Conservation (phyloP, 30 jellyfish, hydroid and myxozoan genomes). For the Aurelia coerulea region DNA sequence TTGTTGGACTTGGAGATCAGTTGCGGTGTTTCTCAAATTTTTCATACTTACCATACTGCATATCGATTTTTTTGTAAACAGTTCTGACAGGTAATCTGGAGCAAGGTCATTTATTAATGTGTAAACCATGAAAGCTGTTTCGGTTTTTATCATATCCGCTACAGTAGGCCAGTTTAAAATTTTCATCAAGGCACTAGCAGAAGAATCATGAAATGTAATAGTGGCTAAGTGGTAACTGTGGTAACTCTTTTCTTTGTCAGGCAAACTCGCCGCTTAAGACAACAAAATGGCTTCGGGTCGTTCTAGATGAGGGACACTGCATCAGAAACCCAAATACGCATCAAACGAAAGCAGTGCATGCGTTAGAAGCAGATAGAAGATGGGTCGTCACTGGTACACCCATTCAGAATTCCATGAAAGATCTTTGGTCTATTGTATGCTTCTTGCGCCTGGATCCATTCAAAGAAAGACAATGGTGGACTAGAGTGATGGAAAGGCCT, state of each 20-base stretch:
- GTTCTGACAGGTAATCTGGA: too few relatives aligned
- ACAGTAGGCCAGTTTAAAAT: too few relatives aligned
- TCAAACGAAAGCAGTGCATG: constrained; percentile 69
- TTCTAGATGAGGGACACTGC: constrained; percentile 77
- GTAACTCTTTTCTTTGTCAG: background rate
- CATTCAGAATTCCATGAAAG: constrained; percentile 73
- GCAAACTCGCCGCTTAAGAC: constrained; percentile 41
- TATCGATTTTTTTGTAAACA: too few relatives aligned
- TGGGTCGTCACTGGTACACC: constrained; percentile 89
- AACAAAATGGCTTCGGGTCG: constrained; percentile 74
- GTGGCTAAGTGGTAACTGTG: too few relatives aligned
- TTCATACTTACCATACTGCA: too few relatives aligned
- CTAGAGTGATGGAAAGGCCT: constrained; percentile 65
- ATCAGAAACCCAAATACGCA: constrained; percentile 59
- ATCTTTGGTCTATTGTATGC: constrained; percentile 70
- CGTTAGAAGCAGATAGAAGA: constrained; percentile 73
- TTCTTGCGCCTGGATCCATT: constrained; percentile 70
- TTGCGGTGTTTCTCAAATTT: too few relatives aligned
- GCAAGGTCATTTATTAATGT: too few relatives aligned
- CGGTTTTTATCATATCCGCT: too few relatives aligned
- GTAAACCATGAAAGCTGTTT: too few relatives aligned
- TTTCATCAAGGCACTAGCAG: too few relatives aligned
- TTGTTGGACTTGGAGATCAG: too few relatives aligned
- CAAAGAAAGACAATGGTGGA: constrained; percentile 77
- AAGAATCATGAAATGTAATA: too few relatives aligned